Base-by-base conservation (phyloP, 2,113 vertebrate genomes). In the Phocoena phocoena region DNA sequence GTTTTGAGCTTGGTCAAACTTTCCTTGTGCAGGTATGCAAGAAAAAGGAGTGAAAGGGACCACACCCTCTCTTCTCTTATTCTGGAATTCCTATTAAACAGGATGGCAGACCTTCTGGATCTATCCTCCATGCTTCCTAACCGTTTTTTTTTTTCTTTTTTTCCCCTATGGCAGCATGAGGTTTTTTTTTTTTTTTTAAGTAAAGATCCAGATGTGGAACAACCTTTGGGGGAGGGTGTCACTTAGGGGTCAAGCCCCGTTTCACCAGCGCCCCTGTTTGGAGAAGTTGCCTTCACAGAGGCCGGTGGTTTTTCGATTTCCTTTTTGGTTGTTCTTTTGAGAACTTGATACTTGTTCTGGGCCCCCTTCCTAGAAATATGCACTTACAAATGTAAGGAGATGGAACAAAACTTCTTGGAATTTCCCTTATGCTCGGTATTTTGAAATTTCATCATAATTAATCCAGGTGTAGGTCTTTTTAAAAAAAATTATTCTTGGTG, bases 281-380 rank as follows among this genome's bases (percentile, higher is more conserved):
- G 18, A 88, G 63, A 83, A 6, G 25, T 6, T 62, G 63, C 31
- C 60, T 77, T 95, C 82, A 53, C 33, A 50, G 77, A 84, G 15
- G 25, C 1, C 31, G 31, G 23, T 50, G 18, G 28, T 83, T 91
- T 62, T 88, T 93, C 91, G 60, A 85, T 25, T 81, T 91, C 25
- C 47, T 38, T 92, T 73, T 41, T 84, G 47, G 38, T 68, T 88
- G 58, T 20, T 96, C 63, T 88, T 93, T 84, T 79, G 31, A 85
- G 65, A 88, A 91, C 3, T 58, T 33, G 21, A 73, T 82, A 15
- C 33, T 65, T 91, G n/a, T 73, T 91, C 26, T 63, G n/a, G 60
- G 77, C 60, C 13, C 33, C 93, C 28, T 93, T 80, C 77, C 41
- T 88, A 80, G 58, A 85, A 97, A 96, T 88, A 88, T 85, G 33